phyloP scores from a whole-genome alignment of 2,113 vertebrate genomes.

The Cranoglanis bouderius region DNA sequence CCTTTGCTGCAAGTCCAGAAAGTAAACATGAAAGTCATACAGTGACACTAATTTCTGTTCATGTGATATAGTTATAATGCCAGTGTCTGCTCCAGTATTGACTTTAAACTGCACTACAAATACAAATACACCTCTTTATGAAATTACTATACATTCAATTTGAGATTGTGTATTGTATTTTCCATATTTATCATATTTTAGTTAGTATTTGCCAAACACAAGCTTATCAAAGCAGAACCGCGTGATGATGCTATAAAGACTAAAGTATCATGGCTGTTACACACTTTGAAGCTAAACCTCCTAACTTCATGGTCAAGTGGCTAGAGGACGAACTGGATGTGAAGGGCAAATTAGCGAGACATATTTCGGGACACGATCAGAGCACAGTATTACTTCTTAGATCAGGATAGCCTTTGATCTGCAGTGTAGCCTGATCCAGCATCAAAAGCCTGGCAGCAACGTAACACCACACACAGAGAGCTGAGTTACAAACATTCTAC shows the following conservation, averaged over 20 bases:
- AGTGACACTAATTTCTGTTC: conserved; percentile 7
- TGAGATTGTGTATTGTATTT: neutral
- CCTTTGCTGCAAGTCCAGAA: conserved; percentile 22
- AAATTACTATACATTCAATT: neutral
- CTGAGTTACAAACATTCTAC: neutral
- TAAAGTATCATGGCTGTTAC: conserved; percentile 6
- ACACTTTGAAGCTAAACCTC: conserved; percentile 30
- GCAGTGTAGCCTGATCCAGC: conserved; percentile 67
- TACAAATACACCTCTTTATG: neutral
- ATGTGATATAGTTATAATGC: neutral
- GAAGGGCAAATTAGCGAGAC: conserved; percentile 66
- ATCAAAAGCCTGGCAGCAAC: conserved; percentile 66
- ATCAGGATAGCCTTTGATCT: conserved; percentile 70
- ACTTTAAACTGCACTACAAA: neutral
- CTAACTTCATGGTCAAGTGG: conserved; percentile 24
- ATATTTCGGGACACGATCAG: conserved; percentile 67
- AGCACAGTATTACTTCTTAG: conserved; percentile 62
- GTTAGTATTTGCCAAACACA: neutral
- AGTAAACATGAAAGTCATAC: conserved; percentile 40
- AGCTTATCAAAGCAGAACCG: neutral
- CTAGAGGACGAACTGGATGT: conserved; percentile 41
- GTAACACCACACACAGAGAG: conserved; percentile 17
- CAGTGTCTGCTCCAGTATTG: conserved; percentile 2
- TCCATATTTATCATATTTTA: neutral
- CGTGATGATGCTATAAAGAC: neutral